Conservation (phyloP, 2,113 vertebrate species). For the Poeciliopsis retropinna region DNA sequence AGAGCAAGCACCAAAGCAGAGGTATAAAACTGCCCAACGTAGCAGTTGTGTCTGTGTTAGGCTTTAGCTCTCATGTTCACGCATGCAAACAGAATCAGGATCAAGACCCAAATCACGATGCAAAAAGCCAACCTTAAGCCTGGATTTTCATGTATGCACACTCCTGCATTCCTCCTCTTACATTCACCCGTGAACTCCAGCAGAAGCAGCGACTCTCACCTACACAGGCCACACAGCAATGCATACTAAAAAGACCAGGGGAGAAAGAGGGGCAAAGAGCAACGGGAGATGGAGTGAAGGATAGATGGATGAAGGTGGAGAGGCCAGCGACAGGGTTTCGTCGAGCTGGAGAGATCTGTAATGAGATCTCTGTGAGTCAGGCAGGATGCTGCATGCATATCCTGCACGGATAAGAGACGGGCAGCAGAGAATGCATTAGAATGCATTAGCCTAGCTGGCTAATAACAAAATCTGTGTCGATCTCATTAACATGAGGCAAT, state of each 20-base stretch:
- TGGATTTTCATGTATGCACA: slow-evolving; percentile 44
- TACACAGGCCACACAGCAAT: slow-evolving; percentile 57
- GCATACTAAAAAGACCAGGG: slow-evolving; percentile 66
- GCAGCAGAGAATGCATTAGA: slow-evolving; percentile 43
- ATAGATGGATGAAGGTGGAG: slow-evolving; percentile 27
- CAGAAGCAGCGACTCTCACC: slow-evolving; percentile 62
- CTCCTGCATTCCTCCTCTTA: slow-evolving; percentile 4
- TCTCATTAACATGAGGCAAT: slow-evolving; percentile 44
- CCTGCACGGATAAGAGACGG: slow-evolving; percentile 32
- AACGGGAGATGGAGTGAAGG: slow-evolving; percentile 28
- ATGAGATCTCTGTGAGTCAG: slow-evolving; percentile 67
- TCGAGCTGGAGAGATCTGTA: slow-evolving; percentile 60
- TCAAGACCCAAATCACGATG: slow-evolving; percentile 39
- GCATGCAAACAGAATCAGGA: slow-evolving; percentile 48
- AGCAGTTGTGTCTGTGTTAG: not conserved
- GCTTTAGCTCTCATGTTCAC: slow-evolving; percentile 18
- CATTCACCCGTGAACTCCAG: slow-evolving; percentile 1
- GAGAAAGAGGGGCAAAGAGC: slow-evolving; percentile 31
- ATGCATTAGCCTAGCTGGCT: slow-evolving; percentile 54
- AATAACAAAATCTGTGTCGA: slow-evolving; percentile 50
- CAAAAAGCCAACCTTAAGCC: slow-evolving; percentile 33
- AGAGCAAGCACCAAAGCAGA: slow-evolving; percentile 23
- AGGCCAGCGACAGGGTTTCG: slow-evolving; percentile 31
- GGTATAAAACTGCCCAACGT: not conserved
- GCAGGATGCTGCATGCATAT: slow-evolving; percentile 49